Percentiles rank a stretch among this genome's conserved stretches.
These are phyloP conservation scores for Phyllostomus hastatus DNA, from an alignment of 2,113 vertebrate species.

Conservation along the genomic window DNA sequence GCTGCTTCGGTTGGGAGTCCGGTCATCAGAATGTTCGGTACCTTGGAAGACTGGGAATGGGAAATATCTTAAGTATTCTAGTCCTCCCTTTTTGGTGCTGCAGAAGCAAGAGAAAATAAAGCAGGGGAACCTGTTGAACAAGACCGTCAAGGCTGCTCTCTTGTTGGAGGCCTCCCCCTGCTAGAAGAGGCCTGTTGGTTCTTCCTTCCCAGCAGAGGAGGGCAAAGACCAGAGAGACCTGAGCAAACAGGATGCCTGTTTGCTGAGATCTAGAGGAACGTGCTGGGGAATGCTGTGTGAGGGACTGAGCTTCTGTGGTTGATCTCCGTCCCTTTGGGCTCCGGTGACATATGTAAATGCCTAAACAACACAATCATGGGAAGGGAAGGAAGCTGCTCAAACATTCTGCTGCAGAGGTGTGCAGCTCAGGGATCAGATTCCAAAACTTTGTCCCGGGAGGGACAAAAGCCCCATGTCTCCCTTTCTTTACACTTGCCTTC, in stretches of 20 bases:
- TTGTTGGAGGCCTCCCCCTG: background rate
- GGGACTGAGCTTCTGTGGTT: background rate
- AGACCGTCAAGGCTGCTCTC: background rate
- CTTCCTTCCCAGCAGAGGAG: background rate
- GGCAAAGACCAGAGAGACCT: background rate
- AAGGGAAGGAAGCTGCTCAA: background rate
- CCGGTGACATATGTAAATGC: too few relatives aligned
- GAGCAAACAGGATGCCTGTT: background rate
- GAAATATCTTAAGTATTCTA: conserved; percentile 39
- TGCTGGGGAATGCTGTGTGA: background rate
- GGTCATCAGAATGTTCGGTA: background rate
- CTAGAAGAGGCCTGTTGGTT: background rate
- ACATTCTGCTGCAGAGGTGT: background rate
- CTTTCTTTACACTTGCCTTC: background rate
- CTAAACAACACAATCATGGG: background rate
- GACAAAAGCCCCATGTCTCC: background rate
- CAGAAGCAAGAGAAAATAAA: background rate
- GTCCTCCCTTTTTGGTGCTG: background rate
- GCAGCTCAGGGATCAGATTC: background rate
- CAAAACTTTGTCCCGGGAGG: background rate
- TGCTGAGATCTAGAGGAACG: background rate
- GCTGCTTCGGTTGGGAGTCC: background rate
- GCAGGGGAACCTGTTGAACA: conserved; percentile 49
- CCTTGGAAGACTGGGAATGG: background rate
- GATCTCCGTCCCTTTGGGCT: background rate